A percentile compares a stretch with the other conserved stretches of the same genome.
These are phyloP conservation scores for Strongylocentrotus purpuratus DNA, from an alignment of 35 echinoderm and acorn worm genomes.

Conservation along the genomic window DNA sequence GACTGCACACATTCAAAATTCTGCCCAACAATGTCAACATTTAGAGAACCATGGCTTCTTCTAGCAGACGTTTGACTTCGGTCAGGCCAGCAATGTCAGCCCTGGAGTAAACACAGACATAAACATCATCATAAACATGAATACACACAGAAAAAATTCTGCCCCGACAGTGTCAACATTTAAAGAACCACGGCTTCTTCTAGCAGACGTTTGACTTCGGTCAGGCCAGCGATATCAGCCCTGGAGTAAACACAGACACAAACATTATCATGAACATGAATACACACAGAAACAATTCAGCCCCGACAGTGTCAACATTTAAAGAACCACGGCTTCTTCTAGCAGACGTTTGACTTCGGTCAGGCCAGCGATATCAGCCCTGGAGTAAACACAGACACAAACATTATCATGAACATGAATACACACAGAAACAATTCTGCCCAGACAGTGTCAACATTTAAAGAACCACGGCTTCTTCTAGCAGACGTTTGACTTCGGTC, in stretches of 20 bases:
- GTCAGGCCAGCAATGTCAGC: constrained; percentile 91
- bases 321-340: constrained; percentile 94
- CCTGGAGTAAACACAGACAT: constrained; percentile 48
- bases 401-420: background rate
- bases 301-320: too few species aligned
- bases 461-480: constrained; percentile 95
- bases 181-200: constrained; percentile 95
- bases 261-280: background rate
- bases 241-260: constrained; percentile 31
- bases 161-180: too few species aligned
- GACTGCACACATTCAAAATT: too few species aligned
- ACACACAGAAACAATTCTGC: too few species aligned
- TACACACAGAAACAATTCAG: too few species aligned
- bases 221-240: constrained; percentile 92
- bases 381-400: background rate
- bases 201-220: constrained; percentile 89
- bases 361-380: constrained; percentile 94
- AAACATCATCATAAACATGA: background rate
- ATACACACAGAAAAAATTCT: too few species aligned
- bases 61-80: constrained; percentile 91
- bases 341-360: constrained; percentile 90
- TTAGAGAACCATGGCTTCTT: constrained; percentile 94
- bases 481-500: constrained; percentile 86
- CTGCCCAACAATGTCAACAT: too few species aligned
- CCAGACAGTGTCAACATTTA: too few species aligned